Conservation (phyloP, 1,140 invertebrate species). For the Telenomus remus region DNA sequence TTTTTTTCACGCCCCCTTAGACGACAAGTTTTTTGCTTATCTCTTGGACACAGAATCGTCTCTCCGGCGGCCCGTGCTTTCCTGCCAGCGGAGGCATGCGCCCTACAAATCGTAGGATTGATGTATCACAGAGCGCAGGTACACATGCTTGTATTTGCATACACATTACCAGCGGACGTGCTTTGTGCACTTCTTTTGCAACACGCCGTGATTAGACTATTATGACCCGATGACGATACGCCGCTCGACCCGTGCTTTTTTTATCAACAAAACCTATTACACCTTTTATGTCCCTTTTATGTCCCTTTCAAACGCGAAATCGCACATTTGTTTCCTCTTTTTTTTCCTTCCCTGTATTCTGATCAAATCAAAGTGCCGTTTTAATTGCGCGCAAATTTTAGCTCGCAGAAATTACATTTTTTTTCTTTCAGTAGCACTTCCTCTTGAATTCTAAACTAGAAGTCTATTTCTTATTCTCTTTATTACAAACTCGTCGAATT, state of each 20-base stretch:
- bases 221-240: slow-evolving; percentile 27
- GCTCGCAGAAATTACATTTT: too few relatives aligned
- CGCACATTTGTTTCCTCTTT: too few relatives aligned
- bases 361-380: too few relatives aligned
- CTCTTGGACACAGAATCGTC: slow-evolving; percentile 14
- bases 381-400: too few relatives aligned
- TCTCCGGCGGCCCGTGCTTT: slow-evolving; percentile 53
- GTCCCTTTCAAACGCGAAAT: too few relatives aligned
- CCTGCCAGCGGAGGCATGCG: slow-evolving; percentile 73
- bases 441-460: too few relatives aligned
- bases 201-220: slow-evolving; percentile 48
- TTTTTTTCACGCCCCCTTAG: background rate
- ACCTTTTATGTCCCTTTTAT: background rate
- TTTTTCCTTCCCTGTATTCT: too few relatives aligned
- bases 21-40: background rate
- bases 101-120: slow-evolving; percentile 71
- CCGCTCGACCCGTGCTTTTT: background rate
- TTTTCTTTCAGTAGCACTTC: too few relatives aligned
- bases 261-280: background rate
- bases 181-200: slow-evolving; percentile 43
- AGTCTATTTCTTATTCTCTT: too few relatives aligned
- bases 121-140: slow-evolving; percentile 75
- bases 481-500: too few relatives aligned
- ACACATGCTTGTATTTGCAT: slow-evolving; percentile 67
- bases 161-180: slow-evolving; percentile 50